These are phyloP conservation scores for Atethmia centrago DNA, from an alignment of 2,888 invertebrate species.

Conservation along the genomic window DNA sequence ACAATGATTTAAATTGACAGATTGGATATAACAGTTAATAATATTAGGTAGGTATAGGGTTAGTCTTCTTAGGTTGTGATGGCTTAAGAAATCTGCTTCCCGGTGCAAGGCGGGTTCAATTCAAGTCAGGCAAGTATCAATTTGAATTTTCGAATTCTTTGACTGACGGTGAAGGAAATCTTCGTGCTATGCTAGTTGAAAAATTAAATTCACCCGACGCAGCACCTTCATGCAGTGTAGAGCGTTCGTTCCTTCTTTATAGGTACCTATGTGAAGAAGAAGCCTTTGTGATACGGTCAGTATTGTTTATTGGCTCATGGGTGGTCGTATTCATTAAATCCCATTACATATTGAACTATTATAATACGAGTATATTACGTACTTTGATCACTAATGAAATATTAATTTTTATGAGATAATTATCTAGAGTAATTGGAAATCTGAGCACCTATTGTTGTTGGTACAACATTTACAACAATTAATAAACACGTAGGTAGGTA, in stretches of 20 bases:
- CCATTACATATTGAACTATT: background rate
- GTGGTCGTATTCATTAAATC: background rate
- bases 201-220: background rate
- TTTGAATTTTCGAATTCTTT: background rate
- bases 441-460: constrained; percentile 10
- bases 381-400: constrained; percentile 2
- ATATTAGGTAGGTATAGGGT: background rate
- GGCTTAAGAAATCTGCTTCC: background rate
- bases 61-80: background rate
- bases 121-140: background rate
- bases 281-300: background rate
- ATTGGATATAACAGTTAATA: constrained; percentile 1
- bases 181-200: background rate
- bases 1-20: constrained; percentile 27
- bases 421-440: constrained; percentile 2
- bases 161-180: background rate
- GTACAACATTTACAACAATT: background rate
- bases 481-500: background rate
- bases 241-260: background rate
- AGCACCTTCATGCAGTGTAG: background rate
- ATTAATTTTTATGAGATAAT: constrained; percentile 7
- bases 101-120: background rate
- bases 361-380: too few species aligned
- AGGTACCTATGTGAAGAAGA: background rate
- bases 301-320: background rate